phyloP scores from a whole-genome alignment of 1,140 invertebrate species.

The Elymnias hypermnestra region DNA sequence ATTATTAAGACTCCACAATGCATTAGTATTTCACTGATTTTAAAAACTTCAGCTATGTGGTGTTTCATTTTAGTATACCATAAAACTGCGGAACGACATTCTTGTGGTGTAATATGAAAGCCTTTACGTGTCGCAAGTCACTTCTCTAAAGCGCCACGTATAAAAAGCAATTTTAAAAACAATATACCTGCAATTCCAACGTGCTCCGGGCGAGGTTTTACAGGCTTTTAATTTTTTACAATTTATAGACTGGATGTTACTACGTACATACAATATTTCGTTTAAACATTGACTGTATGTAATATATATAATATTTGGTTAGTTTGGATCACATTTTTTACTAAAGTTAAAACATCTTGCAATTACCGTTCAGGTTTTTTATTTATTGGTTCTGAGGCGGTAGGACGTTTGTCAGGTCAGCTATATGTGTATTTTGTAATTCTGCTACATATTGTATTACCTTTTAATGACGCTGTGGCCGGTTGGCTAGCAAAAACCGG shows the following conservation, averaged over 20 bases:
- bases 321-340: too few species aligned
- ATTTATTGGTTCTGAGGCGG: too few species aligned
- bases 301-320: too few species aligned
- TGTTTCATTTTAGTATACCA: conserved; percentile 8
- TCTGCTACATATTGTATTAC: too few species aligned
- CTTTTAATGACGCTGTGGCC: conserved; percentile 80
- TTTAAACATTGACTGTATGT: too few species aligned
- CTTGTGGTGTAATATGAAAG: conserved; percentile 28
- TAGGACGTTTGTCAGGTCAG: too few species aligned
- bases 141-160: conserved; percentile 31
- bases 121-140: conserved; percentile 35
- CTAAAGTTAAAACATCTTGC: too few species aligned
- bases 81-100: conserved; percentile 14
- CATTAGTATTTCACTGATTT: neutral
- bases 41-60: neutral
- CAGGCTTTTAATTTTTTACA: conserved; percentile 9
- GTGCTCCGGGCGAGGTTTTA: conserved; percentile 2
- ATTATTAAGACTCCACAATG: neutral
- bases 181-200: conserved; percentile 23
- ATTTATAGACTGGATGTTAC: too few species aligned
- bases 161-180: conserved; percentile 44
- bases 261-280: too few species aligned
- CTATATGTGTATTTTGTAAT: too few species aligned
- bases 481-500: conserved; percentile 82
- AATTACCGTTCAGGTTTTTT: too few species aligned